Conservation (phyloP, 2,113 vertebrate genomes). For the Tenrec ecaudatus region DNA sequence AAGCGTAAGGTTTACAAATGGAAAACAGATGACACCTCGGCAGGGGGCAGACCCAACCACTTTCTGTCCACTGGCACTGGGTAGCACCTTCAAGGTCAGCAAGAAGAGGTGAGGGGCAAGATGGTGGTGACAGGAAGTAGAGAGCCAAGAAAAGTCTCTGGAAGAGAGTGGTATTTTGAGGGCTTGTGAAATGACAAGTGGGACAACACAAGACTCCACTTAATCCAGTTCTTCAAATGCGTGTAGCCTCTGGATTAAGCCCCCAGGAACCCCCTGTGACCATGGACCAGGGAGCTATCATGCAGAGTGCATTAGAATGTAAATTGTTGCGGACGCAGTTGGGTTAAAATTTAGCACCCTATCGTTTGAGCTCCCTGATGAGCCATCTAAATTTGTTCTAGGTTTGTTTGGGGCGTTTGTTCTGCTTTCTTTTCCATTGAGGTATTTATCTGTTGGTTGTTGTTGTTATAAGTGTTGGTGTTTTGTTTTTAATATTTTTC, state of each 20-base stretch:
- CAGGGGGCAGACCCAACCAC: not conserved
- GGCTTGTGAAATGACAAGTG: not conserved
- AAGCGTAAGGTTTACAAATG: not conserved
- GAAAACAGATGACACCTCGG: too few relatives aligned
- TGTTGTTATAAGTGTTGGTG: too few relatives aligned
- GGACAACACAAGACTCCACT: not conserved
- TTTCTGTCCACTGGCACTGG: not conserved
- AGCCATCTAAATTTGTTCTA: too few relatives aligned
- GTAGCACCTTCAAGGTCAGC: not conserved
- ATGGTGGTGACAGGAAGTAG: not conserved
- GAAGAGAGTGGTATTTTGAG: not conserved
- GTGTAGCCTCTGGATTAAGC: not conserved
- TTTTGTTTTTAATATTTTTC: too few relatives aligned
- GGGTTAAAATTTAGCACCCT: too few relatives aligned
- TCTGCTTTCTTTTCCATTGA: too few relatives aligned
- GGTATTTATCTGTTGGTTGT: too few relatives aligned
- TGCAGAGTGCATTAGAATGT: too few relatives aligned
- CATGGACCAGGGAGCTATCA: too few relatives aligned
- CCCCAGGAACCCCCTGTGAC: not conserved
- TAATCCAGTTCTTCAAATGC: not conserved
- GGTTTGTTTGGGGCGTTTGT: too few relatives aligned
- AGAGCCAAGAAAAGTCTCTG: not conserved
- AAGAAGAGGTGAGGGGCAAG: not conserved
- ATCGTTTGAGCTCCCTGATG: too few relatives aligned
- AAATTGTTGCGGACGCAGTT: too few relatives aligned